phyloP scores from a whole-genome alignment of 2,888 invertebrate genomes.

The Nomada fucata region DNA sequence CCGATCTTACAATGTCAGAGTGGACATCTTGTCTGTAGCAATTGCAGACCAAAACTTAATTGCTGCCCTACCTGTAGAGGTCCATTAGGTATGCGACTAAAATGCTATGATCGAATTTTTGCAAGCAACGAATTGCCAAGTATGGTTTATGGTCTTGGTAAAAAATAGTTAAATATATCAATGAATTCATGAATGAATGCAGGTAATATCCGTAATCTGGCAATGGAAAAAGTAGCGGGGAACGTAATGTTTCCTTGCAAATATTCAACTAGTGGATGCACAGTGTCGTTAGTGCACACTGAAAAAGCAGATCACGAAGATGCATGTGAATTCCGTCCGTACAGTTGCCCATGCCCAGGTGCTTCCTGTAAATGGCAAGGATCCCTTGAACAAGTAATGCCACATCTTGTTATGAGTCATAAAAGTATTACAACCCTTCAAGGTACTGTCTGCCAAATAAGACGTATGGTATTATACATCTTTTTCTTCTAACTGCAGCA shows the following conservation, averaged over 20 bases:
- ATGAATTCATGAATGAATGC: slow-evolving; percentile 49
- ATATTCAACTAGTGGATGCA: slow-evolving; percentile 98
- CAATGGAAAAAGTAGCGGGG: slow-evolving; percentile 99
- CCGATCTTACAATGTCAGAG: slow-evolving; percentile 99
- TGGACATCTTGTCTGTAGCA: slow-evolving; percentile 99
- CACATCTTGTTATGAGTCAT: slow-evolving; percentile 97
- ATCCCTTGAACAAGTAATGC: slow-evolving; percentile 98
- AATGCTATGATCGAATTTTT: not conserved
- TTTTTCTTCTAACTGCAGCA: not conserved
- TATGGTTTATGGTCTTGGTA: not conserved
- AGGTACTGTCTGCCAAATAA: slow-evolving; percentile 85
- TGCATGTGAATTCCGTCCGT: slow-evolving; percentile 98
- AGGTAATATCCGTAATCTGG: slow-evolving; percentile 98
- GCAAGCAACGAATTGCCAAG: not conserved
- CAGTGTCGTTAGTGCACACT: slow-evolving; percentile 95
- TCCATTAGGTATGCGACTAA: slow-evolving; percentile 88
- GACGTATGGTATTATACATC: not conserved
- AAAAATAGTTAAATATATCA: not conserved
- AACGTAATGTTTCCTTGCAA: slow-evolving; percentile 99
- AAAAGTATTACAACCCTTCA: slow-evolving; percentile 99
- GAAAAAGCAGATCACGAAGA: slow-evolving; percentile 99
- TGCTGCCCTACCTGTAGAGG: slow-evolving; percentile 99
- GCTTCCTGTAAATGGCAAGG: slow-evolving; percentile 99
- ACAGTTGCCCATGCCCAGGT: slow-evolving; percentile 99
- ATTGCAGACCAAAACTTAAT: slow-evolving; percentile 97